Percentiles rank a stretch among this genome's conserved stretches.
phyloP scores from a whole-genome alignment of 2,888 invertebrate genomes.

The Ommatoiulus sabulosus region DNA sequence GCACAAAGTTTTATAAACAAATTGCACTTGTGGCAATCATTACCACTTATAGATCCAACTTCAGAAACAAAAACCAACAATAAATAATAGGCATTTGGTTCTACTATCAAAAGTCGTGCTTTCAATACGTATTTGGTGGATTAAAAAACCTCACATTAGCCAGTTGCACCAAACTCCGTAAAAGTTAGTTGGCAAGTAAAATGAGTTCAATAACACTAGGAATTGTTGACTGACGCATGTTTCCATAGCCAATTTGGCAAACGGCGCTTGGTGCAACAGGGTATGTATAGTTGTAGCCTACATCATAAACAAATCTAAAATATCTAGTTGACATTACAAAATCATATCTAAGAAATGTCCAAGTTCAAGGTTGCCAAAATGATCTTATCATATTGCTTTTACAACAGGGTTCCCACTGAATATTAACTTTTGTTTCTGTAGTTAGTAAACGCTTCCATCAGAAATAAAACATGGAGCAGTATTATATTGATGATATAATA shows the following conservation, averaged over 20 bases:
- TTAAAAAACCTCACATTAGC: neutral
- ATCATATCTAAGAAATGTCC: neutral
- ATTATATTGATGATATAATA: no score
- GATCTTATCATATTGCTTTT: constrained; percentile 17
- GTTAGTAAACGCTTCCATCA: no score
- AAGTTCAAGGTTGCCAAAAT: neutral
- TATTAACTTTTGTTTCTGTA: no score
- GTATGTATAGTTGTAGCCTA: neutral
- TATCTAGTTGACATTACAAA: neutral
- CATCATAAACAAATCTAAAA: neutral
- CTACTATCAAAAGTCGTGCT: constrained; percentile 12
- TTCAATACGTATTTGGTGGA: neutral
- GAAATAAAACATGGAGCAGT: no score
- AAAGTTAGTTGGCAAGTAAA: neutral
- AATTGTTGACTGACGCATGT: neutral
- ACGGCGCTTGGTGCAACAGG: neutral
- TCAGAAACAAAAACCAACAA: neutral
- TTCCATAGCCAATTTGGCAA: no score
- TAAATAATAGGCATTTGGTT: constrained; percentile 3
- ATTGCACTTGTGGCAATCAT: neutral
- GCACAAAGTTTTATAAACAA: neutral
- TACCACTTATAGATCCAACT: neutral
- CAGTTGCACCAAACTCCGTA: neutral
- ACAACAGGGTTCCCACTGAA: neutral
- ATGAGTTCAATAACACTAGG: neutral